These are phyloP conservation scores for Umimayanthus chanpuru DNA, from an alignment of 92 coral and sea anemone species.

Conservation along the genomic window DNA sequence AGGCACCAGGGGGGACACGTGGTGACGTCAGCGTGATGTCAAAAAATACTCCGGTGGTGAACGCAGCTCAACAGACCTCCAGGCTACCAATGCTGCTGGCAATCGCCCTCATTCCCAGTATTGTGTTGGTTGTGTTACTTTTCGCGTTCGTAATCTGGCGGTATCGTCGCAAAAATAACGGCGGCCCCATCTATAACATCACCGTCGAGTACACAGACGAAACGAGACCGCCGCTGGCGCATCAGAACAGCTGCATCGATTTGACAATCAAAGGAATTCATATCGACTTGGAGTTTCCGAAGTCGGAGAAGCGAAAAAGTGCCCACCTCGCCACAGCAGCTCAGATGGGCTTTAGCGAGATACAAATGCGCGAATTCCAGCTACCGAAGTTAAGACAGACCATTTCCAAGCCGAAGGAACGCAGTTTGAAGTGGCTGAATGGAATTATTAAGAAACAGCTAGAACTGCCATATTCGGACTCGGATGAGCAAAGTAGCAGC, in stretches of 20 bases:
- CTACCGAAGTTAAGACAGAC: conserved; percentile 28
- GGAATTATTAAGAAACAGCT: conserved; percentile 72
- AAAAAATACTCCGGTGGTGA: not conserved
- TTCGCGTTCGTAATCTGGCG: conserved; percentile 59
- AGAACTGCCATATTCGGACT: conserved; percentile 54
- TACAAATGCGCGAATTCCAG: conserved; percentile 76
- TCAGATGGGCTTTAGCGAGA: conserved; percentile 51
- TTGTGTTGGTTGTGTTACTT: conserved; percentile 53
- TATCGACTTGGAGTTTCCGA: conserved; percentile 79
- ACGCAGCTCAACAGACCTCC: not conserved
- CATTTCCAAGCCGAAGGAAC: conserved; percentile 59
- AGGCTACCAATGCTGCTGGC: conserved; percentile 52
- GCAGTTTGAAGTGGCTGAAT: conserved; percentile 77
- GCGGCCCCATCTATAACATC: conserved; percentile 66
- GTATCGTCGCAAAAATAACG: conserved; percentile 55
- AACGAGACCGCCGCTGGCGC: conserved; percentile 52
- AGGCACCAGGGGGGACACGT: not conserved
- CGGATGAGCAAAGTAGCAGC: conserved; percentile 50
- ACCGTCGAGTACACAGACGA: conserved; percentile 79
- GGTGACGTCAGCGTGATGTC: conserved; percentile 11
- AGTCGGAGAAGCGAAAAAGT: conserved; percentile 56
- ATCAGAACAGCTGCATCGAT: conserved; percentile 75
- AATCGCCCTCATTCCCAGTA: conserved; percentile 71
- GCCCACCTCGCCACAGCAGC: conserved; percentile 65
- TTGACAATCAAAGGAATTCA: conserved; percentile 80